Evolutionary conservation across 2,888 invertebrate species (phyloP), one percentile per base, ranked within the genome.

Genomic region (Vandiemenella viatica): DNA sequence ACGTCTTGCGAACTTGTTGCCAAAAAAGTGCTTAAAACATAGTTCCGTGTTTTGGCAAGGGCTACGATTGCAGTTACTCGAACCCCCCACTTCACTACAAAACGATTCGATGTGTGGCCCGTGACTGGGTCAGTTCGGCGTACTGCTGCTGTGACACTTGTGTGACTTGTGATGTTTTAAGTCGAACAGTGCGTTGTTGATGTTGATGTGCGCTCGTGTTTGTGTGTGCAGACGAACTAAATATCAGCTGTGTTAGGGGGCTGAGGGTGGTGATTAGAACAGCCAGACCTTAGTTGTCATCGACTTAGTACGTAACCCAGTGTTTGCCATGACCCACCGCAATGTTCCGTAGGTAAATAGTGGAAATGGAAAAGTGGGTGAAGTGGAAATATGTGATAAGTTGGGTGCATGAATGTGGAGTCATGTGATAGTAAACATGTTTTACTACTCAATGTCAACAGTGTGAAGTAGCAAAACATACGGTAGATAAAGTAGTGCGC

Each of bases 321-420:
- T 50, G 48, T 48, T 46, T 52, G 47, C 54, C 54, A 50, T 54
- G 54, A 54, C 54, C 54, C 54, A 54, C 52, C 54, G 50, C 54
- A 52, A 53, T 51, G 46, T 32, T 50, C 52, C 49, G 18, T 50
- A 53, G 53, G 53, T 53, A 53, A 53, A 53, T 54, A 51, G 50
- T 40, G 52, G 37, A 46, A 52, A 43, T 43, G 48, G 45, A 47
- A 51, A 50, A 50, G 52, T 52, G 50, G 52, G 52, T 52, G 52
- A 52, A 48, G 40, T 22, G 16, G 4, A n/a, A n/a, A n/a, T n/a
- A n/a, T n/a, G n/a, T n/a, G n/a, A n/a, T n/a, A n/a, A n/a, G n/a
- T n/a, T n/a, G n/a, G n/a, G n/a, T n/a, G n/a, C n/a, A n/a, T n/a
- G n/a, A n/a, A n/a, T n/a, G n/a, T n/a, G n/a, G n/a, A n/a, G n/a